These are phyloP conservation scores for Conomelus anceps DNA, from an alignment of 2,888 invertebrate genomes.

Conservation along the genomic window DNA sequence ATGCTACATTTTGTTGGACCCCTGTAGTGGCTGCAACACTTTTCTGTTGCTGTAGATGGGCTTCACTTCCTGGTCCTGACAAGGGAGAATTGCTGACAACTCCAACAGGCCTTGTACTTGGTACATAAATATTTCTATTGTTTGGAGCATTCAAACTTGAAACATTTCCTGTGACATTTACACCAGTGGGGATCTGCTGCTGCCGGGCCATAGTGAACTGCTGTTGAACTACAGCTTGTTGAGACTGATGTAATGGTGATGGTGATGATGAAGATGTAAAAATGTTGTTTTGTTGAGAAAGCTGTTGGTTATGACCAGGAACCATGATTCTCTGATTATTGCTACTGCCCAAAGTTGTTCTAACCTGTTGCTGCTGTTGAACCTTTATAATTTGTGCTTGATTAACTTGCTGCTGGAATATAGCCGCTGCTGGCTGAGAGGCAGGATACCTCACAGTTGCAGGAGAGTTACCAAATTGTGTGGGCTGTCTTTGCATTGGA, in stretches of 20 bases:
- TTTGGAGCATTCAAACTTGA: background rate
- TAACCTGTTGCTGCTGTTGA: conserved; percentile 29
- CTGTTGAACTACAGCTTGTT: conserved; percentile 26
- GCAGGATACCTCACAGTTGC: conserved; percentile 19
- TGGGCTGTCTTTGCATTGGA: conserved; percentile 8
- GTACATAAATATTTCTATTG: background rate
- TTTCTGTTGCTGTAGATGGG: background rate
- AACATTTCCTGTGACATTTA: background rate
- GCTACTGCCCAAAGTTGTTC: conserved; percentile 12
- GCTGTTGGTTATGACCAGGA: background rate
- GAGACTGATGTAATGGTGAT: conserved; percentile 4
- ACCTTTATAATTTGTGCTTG: conserved; percentile 28
- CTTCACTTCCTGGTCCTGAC: background rate
- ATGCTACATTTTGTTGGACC: background rate
- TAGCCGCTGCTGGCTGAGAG: conserved; percentile 34
- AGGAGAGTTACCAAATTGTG: too few species aligned
- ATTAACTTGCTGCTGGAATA: conserved; percentile 36
- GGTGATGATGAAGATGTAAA: background rate
- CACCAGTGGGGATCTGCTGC: background rate
- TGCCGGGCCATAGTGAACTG: conserved; percentile 1
- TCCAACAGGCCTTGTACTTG: background rate
- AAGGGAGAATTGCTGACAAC: background rate
- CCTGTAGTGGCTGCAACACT: background rate
- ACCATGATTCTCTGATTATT: background rate
- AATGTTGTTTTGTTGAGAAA: background rate